These are phyloP conservation scores for Eupithecia inturbata DNA, from an alignment of 2,888 invertebrate genomes.

Conservation along the genomic window DNA sequence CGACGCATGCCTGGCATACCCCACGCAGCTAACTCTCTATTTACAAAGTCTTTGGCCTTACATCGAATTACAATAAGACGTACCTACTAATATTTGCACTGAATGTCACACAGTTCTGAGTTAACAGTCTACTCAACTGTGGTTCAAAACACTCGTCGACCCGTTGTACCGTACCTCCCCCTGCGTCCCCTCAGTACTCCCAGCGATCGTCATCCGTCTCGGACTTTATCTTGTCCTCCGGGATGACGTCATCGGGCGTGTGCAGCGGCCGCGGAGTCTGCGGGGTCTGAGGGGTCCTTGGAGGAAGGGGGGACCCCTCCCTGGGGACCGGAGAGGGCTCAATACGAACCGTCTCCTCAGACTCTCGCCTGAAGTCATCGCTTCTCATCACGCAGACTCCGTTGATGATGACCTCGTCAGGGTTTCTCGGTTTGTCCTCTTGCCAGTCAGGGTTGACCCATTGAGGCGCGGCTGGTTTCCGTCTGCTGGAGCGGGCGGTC, in stretches of 20 bases:
- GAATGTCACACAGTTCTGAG: slow-evolving; percentile 51
- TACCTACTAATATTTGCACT: slow-evolving; percentile 62
- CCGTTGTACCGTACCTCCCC: slow-evolving; percentile 56
- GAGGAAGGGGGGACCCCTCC: slow-evolving; percentile 67
- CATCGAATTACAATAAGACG: slow-evolving; percentile 70
- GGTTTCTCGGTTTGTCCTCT: slow-evolving; percentile 85
- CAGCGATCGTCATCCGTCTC: slow-evolving; percentile 86
- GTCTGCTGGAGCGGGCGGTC: slow-evolving; percentile 84
- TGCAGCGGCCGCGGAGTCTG: slow-evolving; percentile 53
- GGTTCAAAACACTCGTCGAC: slow-evolving; percentile 46
- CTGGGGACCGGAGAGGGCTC: slow-evolving; percentile 87
- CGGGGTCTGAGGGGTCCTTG: slow-evolving; percentile 54
- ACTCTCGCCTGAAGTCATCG: slow-evolving; percentile 87
- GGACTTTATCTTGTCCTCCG: slow-evolving; percentile 83
- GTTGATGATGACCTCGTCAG: slow-evolving; percentile 94
- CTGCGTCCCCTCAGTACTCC: slow-evolving; percentile 82
- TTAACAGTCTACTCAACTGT: slow-evolving; percentile 35
- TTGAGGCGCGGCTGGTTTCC: slow-evolving; percentile 98
- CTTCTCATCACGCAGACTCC: slow-evolving; percentile 97
- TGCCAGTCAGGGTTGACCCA: slow-evolving; percentile 99
- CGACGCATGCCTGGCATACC: slow-evolving; percentile 59
- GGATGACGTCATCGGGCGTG: slow-evolving; percentile 64
- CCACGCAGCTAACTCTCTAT: slow-evolving; percentile 63
- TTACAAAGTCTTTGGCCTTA: slow-evolving; percentile 83
- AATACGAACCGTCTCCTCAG: slow-evolving; percentile 87